These are phyloP conservation scores for Hipposideros armiger DNA, from an alignment of 2,113 vertebrate genomes.

Conservation along the genomic window DNA sequence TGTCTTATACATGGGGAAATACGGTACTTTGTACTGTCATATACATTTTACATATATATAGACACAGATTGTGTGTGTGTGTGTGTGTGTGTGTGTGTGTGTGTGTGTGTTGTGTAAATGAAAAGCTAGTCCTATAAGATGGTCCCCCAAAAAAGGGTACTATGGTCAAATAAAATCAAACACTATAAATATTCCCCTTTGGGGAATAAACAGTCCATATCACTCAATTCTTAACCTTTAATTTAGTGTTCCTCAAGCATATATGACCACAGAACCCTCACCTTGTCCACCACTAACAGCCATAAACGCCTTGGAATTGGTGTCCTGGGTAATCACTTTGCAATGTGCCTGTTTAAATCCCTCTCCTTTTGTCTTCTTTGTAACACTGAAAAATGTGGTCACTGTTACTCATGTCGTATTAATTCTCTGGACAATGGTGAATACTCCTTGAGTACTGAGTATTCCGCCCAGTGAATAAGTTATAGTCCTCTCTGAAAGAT, in stretches of 20 bases:
- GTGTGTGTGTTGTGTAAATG: not conserved
- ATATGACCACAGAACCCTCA: not conserved
- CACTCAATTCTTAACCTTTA: not conserved
- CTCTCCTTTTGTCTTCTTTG: not conserved
- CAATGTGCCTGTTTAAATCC: not conserved
- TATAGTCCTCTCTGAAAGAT: not conserved
- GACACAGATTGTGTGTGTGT: not conserved
- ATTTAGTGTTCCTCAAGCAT: not conserved
- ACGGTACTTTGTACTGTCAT: not conserved
- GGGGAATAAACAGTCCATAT: not conserved
- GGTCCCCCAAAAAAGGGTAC: not conserved
- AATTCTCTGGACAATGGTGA: not conserved
- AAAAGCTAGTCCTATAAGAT: not conserved
- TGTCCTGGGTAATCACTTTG: not conserved
- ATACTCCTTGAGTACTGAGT: not conserved
- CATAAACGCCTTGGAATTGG: not conserved
- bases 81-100: not conserved
- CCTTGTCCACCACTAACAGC: not conserved
- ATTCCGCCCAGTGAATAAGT: not conserved
- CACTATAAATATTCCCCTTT: not conserved
- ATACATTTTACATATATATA: not conserved
- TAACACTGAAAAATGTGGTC: constrained; percentile 2
- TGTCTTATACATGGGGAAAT: too few relatives aligned
- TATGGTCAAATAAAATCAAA: not conserved
- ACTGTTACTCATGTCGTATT: not conserved